Conservation (phyloP, 1,140 invertebrate species). For the Luehdorfia chinensis region DNA sequence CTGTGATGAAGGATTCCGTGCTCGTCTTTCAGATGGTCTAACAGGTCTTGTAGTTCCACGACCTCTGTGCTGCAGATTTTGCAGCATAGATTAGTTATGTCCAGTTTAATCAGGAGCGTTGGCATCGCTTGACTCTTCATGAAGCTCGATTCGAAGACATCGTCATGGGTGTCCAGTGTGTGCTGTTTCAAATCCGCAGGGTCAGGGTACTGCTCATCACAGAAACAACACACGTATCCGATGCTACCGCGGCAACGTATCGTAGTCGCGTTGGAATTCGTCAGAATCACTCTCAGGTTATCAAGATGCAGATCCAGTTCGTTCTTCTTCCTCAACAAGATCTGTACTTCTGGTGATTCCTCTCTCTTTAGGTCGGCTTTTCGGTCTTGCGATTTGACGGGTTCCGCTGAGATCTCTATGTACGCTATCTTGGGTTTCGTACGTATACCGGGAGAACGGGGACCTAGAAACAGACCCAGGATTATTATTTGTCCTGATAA, state of each 20-base stretch:
- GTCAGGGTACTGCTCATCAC: constrained; percentile 28
- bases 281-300: constrained; percentile 35
- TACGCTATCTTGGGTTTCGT: constrained; percentile 16
- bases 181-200: constrained; percentile 42
- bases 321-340: constrained; percentile 23
- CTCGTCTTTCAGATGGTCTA: constrained; percentile 29
- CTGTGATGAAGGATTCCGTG: constrained; percentile 32
- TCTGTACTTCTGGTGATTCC: constrained; percentile 6
- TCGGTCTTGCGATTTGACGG: constrained; percentile 45
- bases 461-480: background rate
- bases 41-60: constrained; percentile 27
- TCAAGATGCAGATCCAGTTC: constrained; percentile 38
- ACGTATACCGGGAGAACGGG: background rate
- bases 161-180: constrained; percentile 32
- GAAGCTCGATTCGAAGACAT: constrained; percentile 23
- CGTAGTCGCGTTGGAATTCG: constrained; percentile 42
- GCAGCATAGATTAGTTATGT: constrained; percentile 47
- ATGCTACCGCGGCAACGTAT: constrained; percentile 29
- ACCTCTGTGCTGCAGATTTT: constrained; percentile 29
- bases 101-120: constrained; percentile 43
- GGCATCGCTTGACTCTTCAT: constrained; percentile 29
- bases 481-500: background rate
- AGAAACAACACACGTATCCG: constrained; percentile 41
- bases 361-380: constrained; percentile 19
- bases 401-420: constrained; percentile 79